Evolutionary conservation across 2,888 invertebrate genomes (phyloP).

Genomic region (Mycalesis mineus): DNA sequence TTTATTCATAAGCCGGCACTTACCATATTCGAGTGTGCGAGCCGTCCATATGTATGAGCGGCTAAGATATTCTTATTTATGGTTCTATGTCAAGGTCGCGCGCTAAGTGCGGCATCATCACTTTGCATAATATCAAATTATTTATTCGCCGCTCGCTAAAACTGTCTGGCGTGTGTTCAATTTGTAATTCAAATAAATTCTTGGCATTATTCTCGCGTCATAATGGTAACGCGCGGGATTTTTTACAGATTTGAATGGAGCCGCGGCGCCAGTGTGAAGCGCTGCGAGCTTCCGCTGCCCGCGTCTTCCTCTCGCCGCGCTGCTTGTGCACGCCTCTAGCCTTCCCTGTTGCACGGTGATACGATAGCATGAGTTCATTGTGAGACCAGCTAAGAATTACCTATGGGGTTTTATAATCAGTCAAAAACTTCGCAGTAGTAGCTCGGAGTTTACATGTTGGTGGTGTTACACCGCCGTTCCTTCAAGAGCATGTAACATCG

Average conservation of each 20-base stretch:
- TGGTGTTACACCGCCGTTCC: too few species aligned
- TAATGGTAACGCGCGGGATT: slow-evolving; percentile 65
- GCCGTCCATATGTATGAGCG: slow-evolving; percentile 76
- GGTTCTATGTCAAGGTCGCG: slow-evolving; percentile 75
- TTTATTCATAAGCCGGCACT: slow-evolving; percentile 77
- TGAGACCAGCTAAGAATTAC: too few species aligned
- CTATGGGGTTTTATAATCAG: too few species aligned
- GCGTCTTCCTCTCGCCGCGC: not conserved
- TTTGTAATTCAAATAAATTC: slow-evolving; percentile 76
- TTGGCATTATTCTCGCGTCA: slow-evolving; percentile 59
- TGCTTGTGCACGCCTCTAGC: too few species aligned
- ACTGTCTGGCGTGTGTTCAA: slow-evolving; percentile 67
- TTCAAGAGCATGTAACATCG: too few species aligned
- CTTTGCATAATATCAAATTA: slow-evolving; percentile 77
- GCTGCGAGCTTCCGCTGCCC: not conserved
- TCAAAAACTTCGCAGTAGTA: too few species aligned
- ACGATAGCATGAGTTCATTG: too few species aligned
- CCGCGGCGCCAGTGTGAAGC: slow-evolving; percentile 2
- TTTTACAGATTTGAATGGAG: slow-evolving; percentile 46
- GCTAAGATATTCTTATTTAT: slow-evolving; percentile 77
- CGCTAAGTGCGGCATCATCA: slow-evolving; percentile 65
- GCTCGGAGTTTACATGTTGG: too few species aligned
- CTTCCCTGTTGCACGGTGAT: too few species aligned
- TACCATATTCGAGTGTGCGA: slow-evolving; percentile 75
- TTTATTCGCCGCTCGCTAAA: slow-evolving; percentile 74